These are phyloP conservation scores for Porites evermanni DNA, from an alignment of 92 coral and sea anemone species.

Conservation along the genomic window DNA sequence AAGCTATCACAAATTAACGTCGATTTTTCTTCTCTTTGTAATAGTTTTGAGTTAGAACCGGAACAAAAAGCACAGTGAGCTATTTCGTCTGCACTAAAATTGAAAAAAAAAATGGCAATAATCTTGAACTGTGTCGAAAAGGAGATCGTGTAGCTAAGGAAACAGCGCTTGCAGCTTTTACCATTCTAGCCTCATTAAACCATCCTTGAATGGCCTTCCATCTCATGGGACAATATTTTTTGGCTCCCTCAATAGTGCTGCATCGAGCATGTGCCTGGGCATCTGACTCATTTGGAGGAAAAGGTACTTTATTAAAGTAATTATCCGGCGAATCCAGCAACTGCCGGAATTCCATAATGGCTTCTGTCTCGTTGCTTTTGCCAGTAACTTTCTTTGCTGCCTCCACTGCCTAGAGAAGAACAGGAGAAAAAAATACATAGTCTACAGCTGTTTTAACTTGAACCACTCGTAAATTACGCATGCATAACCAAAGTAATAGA, in stretches of 20 bases:
- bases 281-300: slow-evolving; percentile 86
- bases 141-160: too few species aligned
- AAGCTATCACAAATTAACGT: too few species aligned
- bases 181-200: slow-evolving; percentile 88
- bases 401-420: slow-evolving; percentile 59
- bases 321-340: slow-evolving; percentile 62
- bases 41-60: too few species aligned
- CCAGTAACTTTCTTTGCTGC: slow-evolving; percentile 76
- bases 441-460: too few species aligned
- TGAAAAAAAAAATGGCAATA: too few species aligned
- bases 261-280: slow-evolving; percentile 75
- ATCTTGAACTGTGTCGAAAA: too few species aligned
- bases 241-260: slow-evolving; percentile 73
- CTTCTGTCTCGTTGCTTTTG: slow-evolving; percentile 53
- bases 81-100: too few species aligned
- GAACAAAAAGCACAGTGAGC: too few species aligned
- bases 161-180: background rate
- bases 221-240: slow-evolving; percentile 85
- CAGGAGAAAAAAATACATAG: background rate
- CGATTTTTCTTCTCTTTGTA: too few species aligned
- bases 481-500: too few species aligned
- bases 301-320: slow-evolving; percentile 74
- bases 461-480: too few species aligned
- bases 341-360: slow-evolving; percentile 67
- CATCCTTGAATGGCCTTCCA: slow-evolving; percentile 86